Evolutionary conservation across 2,888 invertebrate species (phyloP).

Genomic region (Monopis laevigella): DNA sequence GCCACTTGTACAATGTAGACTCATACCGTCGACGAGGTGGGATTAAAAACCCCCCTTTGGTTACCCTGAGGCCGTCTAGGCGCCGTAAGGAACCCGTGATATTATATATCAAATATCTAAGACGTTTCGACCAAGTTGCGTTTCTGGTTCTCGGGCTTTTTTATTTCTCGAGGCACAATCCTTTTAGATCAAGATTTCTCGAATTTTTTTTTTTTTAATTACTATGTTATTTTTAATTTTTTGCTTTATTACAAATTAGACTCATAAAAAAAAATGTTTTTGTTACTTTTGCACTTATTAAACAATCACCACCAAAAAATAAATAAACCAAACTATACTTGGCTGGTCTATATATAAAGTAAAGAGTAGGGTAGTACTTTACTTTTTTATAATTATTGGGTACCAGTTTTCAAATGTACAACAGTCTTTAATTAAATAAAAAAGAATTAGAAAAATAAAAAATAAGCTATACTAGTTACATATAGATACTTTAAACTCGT

Average conservation of each 20-base stretch:
- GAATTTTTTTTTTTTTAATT: no score
- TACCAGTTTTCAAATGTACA: background rate
- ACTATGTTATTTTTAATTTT: background rate
- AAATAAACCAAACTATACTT: background rate
- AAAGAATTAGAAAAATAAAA: background rate
- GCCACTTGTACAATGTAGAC: no score
- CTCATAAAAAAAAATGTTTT: background rate
- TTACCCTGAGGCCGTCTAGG: no score
- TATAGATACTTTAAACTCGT: no score
- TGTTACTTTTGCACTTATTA: background rate
- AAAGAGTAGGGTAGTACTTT: background rate
- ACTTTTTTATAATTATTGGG: background rate
- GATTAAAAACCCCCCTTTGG: no score
- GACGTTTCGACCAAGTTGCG: no score
- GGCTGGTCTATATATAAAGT: background rate
- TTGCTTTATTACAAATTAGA: background rate
- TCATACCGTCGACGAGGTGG: no score
- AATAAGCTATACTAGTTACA: background rate
- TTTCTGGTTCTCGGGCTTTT: no score
- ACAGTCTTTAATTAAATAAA: background rate
- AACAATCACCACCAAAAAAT: background rate
- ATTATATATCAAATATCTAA: no score
- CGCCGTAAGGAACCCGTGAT: no score
- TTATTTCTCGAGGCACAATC: no score
- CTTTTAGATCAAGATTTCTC: no score